Evolutionary conservation across 1,140 invertebrate species (phyloP), one percentile per base, ranked within the genome.

Genomic region (Megalonaias nervosa): DNA sequence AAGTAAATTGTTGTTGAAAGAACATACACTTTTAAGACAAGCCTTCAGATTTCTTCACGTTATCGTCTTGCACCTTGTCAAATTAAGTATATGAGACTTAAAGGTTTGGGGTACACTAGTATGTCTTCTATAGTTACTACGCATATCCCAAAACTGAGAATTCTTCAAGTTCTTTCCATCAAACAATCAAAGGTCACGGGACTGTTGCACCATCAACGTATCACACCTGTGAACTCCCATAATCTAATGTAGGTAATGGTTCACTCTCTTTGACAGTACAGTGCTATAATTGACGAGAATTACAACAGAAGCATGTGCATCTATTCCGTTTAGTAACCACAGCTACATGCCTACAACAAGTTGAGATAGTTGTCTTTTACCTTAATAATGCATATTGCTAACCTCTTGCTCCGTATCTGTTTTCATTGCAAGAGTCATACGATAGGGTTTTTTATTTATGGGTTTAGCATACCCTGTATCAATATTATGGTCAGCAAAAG

Each of bases 331-430:
- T 93, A 15, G 85, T 65, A 0, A 92, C 90, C 16, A 90, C 86
- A 2, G 93, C 92, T 19, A 93, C 77, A 6, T 92, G 91, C 15
- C 92, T 90, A 19, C 89, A 91, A 91, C 92, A 93, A 38, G 92
- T 88, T 17, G 86, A 89, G 77, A 73, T 79, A 64, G 84, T 71
- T 82, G 75, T 60, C 91, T 89, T 23, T 90, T 71, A 17, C 66
- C 75, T 19, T 62, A 19, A 19, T 78, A 19, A 38, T 38, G n/a
- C 75, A 75, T 78, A 23, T 72, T 26, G 6, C 21, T 38, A n/a
- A 71, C 71, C 59, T 77, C 75, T 31, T 70, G 4, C 61, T 71
- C 64, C 1, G 68, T 69, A 9, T 57, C 75, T 55, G 31, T 2
- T 17, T 70, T 48, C 61, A 71, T 77, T 5, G 64, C 69, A 58